phyloP scores from a whole-genome alignment of 37 sponge, comb jelly and placozoan species.

The Haliclona indistincta region DNA sequence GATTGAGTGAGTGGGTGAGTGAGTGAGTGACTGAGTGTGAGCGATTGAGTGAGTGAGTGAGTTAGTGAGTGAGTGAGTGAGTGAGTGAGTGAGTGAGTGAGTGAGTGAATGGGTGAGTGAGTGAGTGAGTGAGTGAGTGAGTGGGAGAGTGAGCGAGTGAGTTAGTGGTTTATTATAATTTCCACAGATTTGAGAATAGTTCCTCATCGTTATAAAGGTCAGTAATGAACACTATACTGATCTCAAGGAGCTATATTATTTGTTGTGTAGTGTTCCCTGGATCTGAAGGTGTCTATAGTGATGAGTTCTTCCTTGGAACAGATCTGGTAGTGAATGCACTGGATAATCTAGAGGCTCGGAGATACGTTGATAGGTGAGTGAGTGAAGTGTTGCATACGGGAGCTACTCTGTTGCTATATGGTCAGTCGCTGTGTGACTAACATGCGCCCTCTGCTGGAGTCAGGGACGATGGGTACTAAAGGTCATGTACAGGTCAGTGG shows the following conservation, averaged over 20 bases:
- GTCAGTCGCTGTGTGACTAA: slow-evolving; percentile 91
- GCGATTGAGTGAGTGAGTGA: no score
- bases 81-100: no score
- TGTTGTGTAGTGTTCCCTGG: slow-evolving; percentile 41
- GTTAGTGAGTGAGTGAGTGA: no score
- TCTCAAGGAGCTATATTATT: background rate
- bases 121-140: no score
- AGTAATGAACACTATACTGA: background rate
- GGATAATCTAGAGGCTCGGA: slow-evolving; percentile 96
- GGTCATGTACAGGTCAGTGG: slow-evolving; percentile 86
- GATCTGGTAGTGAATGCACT: slow-evolving; percentile 89
- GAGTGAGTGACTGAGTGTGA: no score
- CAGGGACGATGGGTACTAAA: slow-evolving; percentile 93
- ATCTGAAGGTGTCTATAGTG: slow-evolving; percentile 74
- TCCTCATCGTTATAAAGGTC: slow-evolving; percentile 65
- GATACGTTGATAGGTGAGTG: slow-evolving; percentile 90
- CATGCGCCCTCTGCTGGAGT: slow-evolving; percentile 87
- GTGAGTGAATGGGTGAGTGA: no score
- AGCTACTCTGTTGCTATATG: background rate
- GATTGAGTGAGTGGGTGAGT: no score
- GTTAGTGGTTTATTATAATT: no score
- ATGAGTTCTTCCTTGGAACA: slow-evolving; percentile 75
- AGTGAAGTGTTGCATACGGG: background rate
- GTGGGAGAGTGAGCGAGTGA: no score
- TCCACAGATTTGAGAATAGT: slow-evolving; percentile 51